Evolutionary conservation across 2,797 vertebrate species (phyloP), one percentile per base, ranked within the genome.

Genomic region (Synanceia verrucosa): DNA sequence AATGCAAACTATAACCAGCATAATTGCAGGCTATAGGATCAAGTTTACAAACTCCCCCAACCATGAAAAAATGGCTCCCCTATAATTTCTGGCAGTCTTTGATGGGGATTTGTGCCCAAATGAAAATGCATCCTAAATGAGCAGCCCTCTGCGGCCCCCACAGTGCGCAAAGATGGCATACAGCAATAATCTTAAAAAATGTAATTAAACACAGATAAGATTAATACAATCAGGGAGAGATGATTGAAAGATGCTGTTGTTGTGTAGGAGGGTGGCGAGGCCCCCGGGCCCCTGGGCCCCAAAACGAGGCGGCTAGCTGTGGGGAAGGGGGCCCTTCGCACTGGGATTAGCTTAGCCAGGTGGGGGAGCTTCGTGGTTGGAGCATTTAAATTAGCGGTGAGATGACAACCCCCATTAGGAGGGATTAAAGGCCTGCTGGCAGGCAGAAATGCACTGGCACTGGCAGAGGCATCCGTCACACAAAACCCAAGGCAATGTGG

Each of bases 131-230:
- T 93, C 55, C 24, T 83, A 92, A 94, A 93, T 93, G 91, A 93
- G 91, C 88, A 92, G 88, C 91, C 92, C 87, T 93, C 86, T 80
- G 88, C 11, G 90, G 85, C 91, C 90, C 93, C 94, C 91, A 94
- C 94, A 88, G 94, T 83, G 94, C 78, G 88, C 90, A 94, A 94
- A 94, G 92, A 93, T 93, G 93, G 93, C 92, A 92, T 93, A 86
- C 91, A 84, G 92, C 92, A 93, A 93, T 93, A 91, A 92, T 94
- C 90, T 93, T 92, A 92, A 94, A 94, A 94, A 95, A 94, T 94
- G 92, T 94, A 94, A 94, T 95, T 95, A 95, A 95, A 94, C 91
- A 90, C 89, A 94, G 92, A 94, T 94, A 94, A 93, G 91, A 94
- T 92, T 92, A 93, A 94, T 91, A 92, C 92, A 93, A 93, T 94